A percentile compares a stretch with the other conserved stretches of the same genome.
Conservation (phyloP, 2,888 invertebrate species). For the Zygothrica quintamaculata region DNA sequence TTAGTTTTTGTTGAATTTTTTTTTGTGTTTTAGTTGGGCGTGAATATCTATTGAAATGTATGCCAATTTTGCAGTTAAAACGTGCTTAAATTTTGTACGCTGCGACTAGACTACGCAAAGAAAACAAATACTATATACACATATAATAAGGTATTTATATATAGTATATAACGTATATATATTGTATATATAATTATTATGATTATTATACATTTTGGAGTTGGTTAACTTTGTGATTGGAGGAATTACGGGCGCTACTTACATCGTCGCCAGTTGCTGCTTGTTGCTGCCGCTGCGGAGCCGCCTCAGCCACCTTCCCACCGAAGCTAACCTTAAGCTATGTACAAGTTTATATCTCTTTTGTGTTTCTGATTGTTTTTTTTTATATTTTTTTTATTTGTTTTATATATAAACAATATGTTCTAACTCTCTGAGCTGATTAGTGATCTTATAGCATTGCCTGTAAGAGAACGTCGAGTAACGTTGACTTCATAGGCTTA, state of each 20-base stretch:
- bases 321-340: slow-evolving; percentile 75
- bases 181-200: slow-evolving; percentile 11
- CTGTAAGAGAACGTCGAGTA: slow-evolving; percentile 52
- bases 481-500: slow-evolving; percentile 50
- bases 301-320: slow-evolving; percentile 71
- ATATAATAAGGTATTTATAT: slow-evolving; percentile 18
- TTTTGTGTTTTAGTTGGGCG: no score
- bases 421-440: slow-evolving; percentile 36
- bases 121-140: slow-evolving; percentile 38
- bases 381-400: slow-evolving; percentile 24
- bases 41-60: slow-evolving; percentile 31
- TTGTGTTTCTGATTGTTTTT: slow-evolving; percentile 38
- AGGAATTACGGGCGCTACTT: slow-evolving; percentile 63
- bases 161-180: slow-evolving; percentile 2
- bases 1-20: slow-evolving; percentile 34
- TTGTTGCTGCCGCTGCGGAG: slow-evolving; percentile 70
- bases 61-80: slow-evolving; percentile 46
- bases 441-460: slow-evolving; percentile 38
- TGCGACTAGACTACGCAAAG: slow-evolving; percentile 33
- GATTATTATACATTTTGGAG: slow-evolving; percentile 30
- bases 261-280: slow-evolving; percentile 71
- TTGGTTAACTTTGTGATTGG: slow-evolving; percentile 45
- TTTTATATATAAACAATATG: slow-evolving; percentile 14
- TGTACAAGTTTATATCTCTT: slow-evolving; percentile 54
- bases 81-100: slow-evolving; percentile 50